Conservation (phyloP, 2,888 invertebrate genomes). For the Leptopterna dolabrata region DNA sequence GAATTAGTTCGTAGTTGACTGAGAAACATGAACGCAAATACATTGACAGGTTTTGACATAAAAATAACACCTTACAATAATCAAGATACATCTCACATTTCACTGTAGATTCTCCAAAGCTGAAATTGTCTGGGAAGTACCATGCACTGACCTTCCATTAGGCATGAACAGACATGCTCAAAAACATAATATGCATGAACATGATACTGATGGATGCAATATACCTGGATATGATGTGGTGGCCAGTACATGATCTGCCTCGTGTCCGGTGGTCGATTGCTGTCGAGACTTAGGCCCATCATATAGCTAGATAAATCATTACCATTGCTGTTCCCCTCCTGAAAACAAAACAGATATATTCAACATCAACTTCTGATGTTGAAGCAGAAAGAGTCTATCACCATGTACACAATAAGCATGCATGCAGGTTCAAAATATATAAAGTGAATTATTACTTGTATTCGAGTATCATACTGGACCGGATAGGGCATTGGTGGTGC, state of each 20-base stretch:
- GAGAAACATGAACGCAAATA: too few relatives aligned
- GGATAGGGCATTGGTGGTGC: constrained; percentile 45
- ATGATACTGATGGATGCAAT: too few relatives aligned
- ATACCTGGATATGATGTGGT: constrained; percentile 58
- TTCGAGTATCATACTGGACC: constrained; percentile 37
- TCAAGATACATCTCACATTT: too few relatives aligned
- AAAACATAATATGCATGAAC: too few relatives aligned
- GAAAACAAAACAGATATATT: constrained; percentile 6
- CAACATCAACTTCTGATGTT: too few relatives aligned
- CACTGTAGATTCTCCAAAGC: too few relatives aligned
- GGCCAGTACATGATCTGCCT: constrained; percentile 59
- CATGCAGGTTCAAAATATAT: background rate
- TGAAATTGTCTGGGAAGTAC: too few relatives aligned
- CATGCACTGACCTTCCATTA: too few relatives aligned
- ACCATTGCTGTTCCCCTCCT: constrained; percentile 54
- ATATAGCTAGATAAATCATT: constrained; percentile 62
- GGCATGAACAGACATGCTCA: too few relatives aligned
- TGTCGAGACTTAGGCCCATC: constrained; percentile 62
- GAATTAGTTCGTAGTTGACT: too few relatives aligned
- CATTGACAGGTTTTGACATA: too few relatives aligned
- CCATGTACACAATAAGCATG: background rate
- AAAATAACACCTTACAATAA: too few relatives aligned
- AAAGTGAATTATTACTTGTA: constrained; percentile 40
- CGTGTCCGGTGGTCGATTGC: constrained; percentile 54
- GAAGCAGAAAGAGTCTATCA: background rate